Conservation (phyloP, 2,797 vertebrate species). For the Eulemur rubriventer region DNA sequence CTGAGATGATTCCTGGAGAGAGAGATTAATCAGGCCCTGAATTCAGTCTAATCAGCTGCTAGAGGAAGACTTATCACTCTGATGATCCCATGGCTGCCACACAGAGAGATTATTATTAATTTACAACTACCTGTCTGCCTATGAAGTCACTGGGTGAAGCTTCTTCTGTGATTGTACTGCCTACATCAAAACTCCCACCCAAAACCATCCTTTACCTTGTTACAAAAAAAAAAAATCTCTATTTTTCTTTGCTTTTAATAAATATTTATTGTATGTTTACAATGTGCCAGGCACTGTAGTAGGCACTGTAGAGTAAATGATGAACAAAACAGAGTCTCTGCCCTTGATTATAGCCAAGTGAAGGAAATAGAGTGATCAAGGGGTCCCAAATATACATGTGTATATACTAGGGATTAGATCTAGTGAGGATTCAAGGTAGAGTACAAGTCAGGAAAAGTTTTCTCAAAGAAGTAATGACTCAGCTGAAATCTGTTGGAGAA, state of each 20-base stretch:
- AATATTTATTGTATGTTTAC: not conserved
- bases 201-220: not conserved
- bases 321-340: not conserved
- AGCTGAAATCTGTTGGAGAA: not conserved
- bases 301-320: not conserved
- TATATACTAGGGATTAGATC: not conserved
- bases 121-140: not conserved
- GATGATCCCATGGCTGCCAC: not conserved
- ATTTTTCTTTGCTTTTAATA: not conserved
- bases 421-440: not conserved
- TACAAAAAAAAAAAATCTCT: not conserved
- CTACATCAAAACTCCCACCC: not conserved
- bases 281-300: not conserved
- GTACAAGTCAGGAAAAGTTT: not conserved
- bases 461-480: not conserved
- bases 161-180: not conserved
- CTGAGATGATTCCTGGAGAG: not conserved
- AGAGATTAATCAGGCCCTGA: not conserved
- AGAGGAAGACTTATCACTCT: not conserved
- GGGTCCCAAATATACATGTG: not conserved
- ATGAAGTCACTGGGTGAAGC: not conserved
- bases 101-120: constrained; percentile 7
- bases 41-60: not conserved
- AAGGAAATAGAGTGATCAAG: not conserved
- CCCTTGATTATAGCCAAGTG: not conserved